Evolutionary conservation across 2,113 vertebrate species (phyloP).

Genomic region (Bostrychus sinensis): DNA sequence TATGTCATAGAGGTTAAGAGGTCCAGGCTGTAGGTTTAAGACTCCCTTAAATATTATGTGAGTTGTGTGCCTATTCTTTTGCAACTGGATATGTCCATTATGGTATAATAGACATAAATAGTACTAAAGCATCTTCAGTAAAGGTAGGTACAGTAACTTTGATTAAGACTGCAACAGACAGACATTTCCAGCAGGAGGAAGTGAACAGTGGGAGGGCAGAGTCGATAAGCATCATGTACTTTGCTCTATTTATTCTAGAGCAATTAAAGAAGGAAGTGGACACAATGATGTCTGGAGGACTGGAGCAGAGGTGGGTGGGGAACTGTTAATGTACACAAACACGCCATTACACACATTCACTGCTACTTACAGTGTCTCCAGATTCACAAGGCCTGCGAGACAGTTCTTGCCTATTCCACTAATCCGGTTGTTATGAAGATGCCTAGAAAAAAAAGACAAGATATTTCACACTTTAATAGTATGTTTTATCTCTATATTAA

Average conservation of each 20-base stretch:
- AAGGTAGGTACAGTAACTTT: conserved; percentile 27
- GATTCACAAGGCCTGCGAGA: conserved; percentile 91
- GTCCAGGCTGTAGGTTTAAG: no score
- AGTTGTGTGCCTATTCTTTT: neutral
- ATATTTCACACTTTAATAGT: neutral
- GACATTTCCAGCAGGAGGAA: conserved; percentile 66
- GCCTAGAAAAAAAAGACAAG: conserved; percentile 78
- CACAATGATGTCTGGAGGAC: conserved; percentile 76
- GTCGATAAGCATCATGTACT: conserved; percentile 76
- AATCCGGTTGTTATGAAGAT: conserved; percentile 98
- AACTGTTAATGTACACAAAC: conserved; percentile 50
- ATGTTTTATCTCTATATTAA: no score
- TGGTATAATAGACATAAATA: neutral
- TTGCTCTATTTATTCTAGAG: conserved; percentile 79
- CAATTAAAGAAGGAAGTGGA: conserved; percentile 81
- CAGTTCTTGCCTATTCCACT: conserved; percentile 87
- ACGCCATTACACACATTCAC: conserved; percentile 19
- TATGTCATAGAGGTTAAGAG: no score
- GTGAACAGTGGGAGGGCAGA: conserved; percentile 72
- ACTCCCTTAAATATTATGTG: neutral
- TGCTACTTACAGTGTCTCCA: conserved; percentile 94
- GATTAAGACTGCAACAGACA: conserved; percentile 29
- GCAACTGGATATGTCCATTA: neutral
- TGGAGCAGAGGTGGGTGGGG: conserved; percentile 63
- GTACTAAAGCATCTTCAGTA: neutral